Evolutionary conservation across 2,888 invertebrate genomes (phyloP).

Genomic region (Lasioglossum leucozonium): DNA sequence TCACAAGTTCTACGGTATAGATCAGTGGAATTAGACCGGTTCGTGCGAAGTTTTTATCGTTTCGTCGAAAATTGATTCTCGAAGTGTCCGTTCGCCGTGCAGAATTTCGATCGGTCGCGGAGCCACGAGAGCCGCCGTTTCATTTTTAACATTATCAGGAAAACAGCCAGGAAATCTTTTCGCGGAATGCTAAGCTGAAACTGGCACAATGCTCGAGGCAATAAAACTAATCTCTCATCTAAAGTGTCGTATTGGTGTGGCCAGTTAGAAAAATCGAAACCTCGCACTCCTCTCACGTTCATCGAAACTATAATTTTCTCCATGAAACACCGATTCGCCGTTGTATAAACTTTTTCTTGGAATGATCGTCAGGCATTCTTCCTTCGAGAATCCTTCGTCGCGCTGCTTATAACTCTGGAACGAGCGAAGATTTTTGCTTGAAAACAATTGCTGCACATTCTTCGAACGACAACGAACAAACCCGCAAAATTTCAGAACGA

Average conservation of each 20-base stretch:
- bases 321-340: no score
- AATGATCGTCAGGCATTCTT: not conserved
- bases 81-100: not conserved
- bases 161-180: slow-evolving; percentile 1
- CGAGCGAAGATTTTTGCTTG: not conserved
- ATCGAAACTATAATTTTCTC: not conserved
- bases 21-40: not conserved
- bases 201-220: slow-evolving; percentile 2
- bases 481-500: not conserved
- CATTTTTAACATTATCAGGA: slow-evolving; percentile 9
- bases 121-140: not conserved
- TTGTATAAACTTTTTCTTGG: not conserved
- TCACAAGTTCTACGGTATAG: not conserved
- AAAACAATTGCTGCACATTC: not conserved
- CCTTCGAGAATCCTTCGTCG: no score
- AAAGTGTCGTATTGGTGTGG: not conserved
- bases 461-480: not conserved
- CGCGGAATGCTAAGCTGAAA: slow-evolving; percentile 2
- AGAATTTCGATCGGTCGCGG: not conserved
- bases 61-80: not conserved
- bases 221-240: not conserved
- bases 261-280: not conserved
- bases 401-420: not conserved
- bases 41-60: not conserved
- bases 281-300: not conserved